phyloP scores from a whole-genome alignment of 2,888 invertebrate genomes.

The Tortrix viridana region DNA sequence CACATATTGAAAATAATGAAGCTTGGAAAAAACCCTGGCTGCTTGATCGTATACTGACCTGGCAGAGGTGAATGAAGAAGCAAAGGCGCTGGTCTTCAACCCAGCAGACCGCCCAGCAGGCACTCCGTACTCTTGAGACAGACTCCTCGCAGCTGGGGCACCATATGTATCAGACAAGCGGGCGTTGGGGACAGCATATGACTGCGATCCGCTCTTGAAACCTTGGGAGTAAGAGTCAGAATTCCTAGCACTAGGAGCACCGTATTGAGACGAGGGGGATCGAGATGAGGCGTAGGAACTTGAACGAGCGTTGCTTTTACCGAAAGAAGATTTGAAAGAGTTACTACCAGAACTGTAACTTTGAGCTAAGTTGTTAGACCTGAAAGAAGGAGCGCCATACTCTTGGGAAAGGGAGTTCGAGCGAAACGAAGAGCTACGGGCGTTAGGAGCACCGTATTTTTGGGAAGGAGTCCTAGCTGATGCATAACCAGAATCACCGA shows the following conservation, averaged over 20 bases:
- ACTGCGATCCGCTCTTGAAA: conserved; percentile 56
- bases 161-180: conserved; percentile 56
- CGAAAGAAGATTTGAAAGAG: conserved; percentile 49
- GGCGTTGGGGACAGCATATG: conserved; percentile 53
- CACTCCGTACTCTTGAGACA: conserved; percentile 76
- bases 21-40: no score
- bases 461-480: conserved; percentile 45
- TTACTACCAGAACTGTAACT: conserved; percentile 59
- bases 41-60: conserved; percentile 53
- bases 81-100: conserved; percentile 65
- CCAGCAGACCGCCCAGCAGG: conserved; percentile 57
- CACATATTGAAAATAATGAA: no score
- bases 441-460: conserved; percentile 53
- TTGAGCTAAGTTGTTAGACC: conserved; percentile 48
- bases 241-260: conserved; percentile 51
- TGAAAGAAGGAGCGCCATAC: conserved; percentile 54
- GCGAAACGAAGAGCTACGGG: conserved; percentile 46
- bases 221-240: conserved; percentile 52
- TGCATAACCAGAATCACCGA: conserved; percentile 41
- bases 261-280: conserved; percentile 52
- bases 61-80: conserved; percentile 62
- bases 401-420: conserved; percentile 52
- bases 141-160: conserved; percentile 43
- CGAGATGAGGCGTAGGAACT: conserved; percentile 48
- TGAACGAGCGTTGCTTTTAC: conserved; percentile 52